phyloP scores from a whole-genome alignment of 2,888 invertebrate genomes.

The Apodemia zela region DNA sequence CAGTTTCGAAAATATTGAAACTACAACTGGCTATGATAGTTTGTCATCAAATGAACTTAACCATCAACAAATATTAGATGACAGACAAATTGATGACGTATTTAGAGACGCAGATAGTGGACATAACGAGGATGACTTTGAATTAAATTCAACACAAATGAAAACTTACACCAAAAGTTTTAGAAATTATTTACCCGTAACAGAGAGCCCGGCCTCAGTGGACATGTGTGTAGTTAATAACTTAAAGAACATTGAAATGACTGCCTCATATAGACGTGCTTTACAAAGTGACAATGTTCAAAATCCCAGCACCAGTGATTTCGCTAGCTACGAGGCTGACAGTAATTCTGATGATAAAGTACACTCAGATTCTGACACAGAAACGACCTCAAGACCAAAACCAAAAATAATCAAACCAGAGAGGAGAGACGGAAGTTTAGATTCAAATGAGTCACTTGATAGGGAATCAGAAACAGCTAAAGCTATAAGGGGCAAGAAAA shows the following conservation, averaged over 20 bases:
- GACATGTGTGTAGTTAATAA: constrained; percentile 72
- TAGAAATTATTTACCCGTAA: constrained; percentile 70
- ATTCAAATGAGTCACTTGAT: constrained; percentile 69
- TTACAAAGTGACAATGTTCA: constrained; percentile 42
- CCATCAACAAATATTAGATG: constrained; percentile 57
- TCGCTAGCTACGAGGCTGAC: constrained; percentile 78
- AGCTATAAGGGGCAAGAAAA: constrained; percentile 83
- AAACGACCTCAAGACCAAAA: constrained; percentile 57
- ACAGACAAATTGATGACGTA: constrained; percentile 51
- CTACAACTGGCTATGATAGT: constrained; percentile 73
- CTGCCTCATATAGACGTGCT: constrained; percentile 53
- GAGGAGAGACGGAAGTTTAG: constrained; percentile 62
- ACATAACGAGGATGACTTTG: constrained; percentile 86
- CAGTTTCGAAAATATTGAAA: constrained; percentile 68
- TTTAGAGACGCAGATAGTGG: constrained; percentile 80
- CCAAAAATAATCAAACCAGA: constrained; percentile 82
- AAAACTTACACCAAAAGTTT: constrained; percentile 81
- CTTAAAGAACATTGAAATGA: constrained; percentile 70
- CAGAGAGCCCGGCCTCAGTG: constrained; percentile 66
- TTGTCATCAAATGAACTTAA: constrained; percentile 66
- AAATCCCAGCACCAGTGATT: constrained; percentile 60
- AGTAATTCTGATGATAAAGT: constrained; percentile 80
- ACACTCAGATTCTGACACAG: constrained; percentile 68
- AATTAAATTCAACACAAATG: constrained; percentile 80
- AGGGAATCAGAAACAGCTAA: constrained; percentile 73